phyloP scores from a whole-genome alignment of 2,888 invertebrate species.

The Nomada flava region DNA sequence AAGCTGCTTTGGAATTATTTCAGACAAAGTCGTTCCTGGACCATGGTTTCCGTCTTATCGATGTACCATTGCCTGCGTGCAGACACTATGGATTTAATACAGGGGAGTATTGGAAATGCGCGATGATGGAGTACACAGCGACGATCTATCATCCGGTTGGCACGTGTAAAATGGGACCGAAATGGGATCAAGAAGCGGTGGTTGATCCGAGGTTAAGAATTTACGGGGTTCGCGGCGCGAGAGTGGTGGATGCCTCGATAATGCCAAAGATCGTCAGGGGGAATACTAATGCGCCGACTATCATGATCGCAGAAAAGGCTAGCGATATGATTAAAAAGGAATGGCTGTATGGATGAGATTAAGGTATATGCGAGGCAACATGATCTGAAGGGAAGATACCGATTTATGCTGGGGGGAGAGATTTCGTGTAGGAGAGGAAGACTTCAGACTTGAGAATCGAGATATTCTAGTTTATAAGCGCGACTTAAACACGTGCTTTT shows the following conservation, averaged over 20 bases:
- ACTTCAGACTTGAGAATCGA: neutral
- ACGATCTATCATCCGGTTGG: slow-evolving; percentile 90
- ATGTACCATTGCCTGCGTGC: slow-evolving; percentile 32
- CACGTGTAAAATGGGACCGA: slow-evolving; percentile 90
- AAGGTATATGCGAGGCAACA: neutral
- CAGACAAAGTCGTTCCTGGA: slow-evolving; percentile 41
- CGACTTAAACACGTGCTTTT: too few species aligned
- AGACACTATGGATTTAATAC: neutral
- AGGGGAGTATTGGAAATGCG: slow-evolving; percentile 87
- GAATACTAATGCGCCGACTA: slow-evolving; percentile 85
- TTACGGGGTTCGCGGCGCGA: slow-evolving; percentile 87
- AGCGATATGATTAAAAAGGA: slow-evolving; percentile 83
- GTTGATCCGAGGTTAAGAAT: slow-evolving; percentile 88
- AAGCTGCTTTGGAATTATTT: slow-evolving; percentile 86
- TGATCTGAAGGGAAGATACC: neutral
- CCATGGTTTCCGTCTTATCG: slow-evolving; percentile 31
- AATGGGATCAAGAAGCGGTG: slow-evolving; percentile 87
- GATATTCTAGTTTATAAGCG: too few species aligned
- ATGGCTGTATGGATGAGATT: slow-evolving; percentile 66
- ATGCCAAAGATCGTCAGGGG: slow-evolving; percentile 87
- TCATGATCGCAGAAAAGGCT: slow-evolving; percentile 86
- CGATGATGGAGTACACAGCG: slow-evolving; percentile 88
- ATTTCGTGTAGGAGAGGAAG: too few species aligned
- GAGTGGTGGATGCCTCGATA: slow-evolving; percentile 89
- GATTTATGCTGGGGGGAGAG: neutral